Evolutionary conservation across 92 coral and sea anemone species (phyloP).

Genomic region (Bergia sp.): DNA sequence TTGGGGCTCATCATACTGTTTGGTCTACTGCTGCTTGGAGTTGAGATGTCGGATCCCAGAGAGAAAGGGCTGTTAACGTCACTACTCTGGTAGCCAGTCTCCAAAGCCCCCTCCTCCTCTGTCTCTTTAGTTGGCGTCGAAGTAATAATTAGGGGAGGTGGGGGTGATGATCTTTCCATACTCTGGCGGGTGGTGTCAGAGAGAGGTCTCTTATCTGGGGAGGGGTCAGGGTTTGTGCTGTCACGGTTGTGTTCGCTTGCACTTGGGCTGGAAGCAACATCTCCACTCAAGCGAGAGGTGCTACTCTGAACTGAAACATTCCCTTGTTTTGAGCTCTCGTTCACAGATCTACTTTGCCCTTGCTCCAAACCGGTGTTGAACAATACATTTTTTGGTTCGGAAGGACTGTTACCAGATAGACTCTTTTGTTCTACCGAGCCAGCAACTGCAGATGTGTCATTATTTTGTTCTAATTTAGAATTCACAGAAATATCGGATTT

Average conservation of each 20-base stretch:
- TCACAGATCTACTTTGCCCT: neutral
- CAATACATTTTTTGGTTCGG: neutral
- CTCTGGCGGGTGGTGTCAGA: neutral
- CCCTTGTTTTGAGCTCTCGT: neutral
- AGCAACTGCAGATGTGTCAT: neutral
- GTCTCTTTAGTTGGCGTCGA: constrained; percentile 74
- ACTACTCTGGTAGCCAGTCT: constrained; percentile 49
- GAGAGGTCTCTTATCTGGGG: constrained; percentile 12
- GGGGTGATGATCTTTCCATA: constrained; percentile 51
- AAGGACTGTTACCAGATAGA: neutral
- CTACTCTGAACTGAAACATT: neutral
- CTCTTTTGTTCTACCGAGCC: neutral
- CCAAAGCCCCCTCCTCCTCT: constrained; percentile 22
- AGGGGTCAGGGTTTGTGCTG: constrained; percentile 6
- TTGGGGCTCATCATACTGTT: constrained; percentile 93
- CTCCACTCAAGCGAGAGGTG: neutral
- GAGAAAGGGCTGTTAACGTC: constrained; percentile 74
- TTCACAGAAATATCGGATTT: neutral
- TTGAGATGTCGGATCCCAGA: constrained; percentile 65
- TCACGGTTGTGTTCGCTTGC: neutral
- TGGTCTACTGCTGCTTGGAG: constrained; percentile 87
- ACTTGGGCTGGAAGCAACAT: neutral
- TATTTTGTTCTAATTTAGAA: constrained; percentile 18
- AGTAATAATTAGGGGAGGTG: constrained; percentile 72
- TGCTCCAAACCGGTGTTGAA: neutral